Evolutionary conservation across 2,113 vertebrate genomes (phyloP), one percentile per base, ranked within the genome.

Genomic region (Dendropsophus ebraccatus): DNA sequence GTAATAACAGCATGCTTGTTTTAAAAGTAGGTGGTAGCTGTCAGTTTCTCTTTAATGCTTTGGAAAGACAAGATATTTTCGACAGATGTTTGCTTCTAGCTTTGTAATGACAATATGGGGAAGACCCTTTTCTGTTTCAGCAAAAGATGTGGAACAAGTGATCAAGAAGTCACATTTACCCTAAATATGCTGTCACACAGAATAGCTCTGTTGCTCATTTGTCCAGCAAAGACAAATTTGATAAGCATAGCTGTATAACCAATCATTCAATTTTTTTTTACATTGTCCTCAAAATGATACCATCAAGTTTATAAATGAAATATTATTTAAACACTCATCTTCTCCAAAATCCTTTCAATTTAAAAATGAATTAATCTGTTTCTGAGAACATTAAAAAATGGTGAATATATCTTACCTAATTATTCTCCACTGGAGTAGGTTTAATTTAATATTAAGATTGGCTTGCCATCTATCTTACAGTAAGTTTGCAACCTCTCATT

Each of bases 401-500:
- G 49, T 47, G 70, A 50, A 85, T 77, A 77, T 76, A 76, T 76
- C 75, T 79, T 32, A 69, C 60, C 45, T 85, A 85, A 85, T 85
- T 85, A 79, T 70, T 78, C 60, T 78, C 75, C 32, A 69, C 75
- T 77, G 45, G 30, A 79, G 74, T 62, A 84, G 74, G 75, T 85
- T 85, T 85, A 78, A 70, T 85, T 85, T 85, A 79, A 85, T 85
- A 79, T 85, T 85, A 70, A 54, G 47, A 85, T 70, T 54, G 75
- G 75, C 60, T 56, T 70, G 84, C 75, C 30, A 79, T 85, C 45
- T 85, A 85, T 85, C 84, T 85, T 70, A 70, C 75, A 11, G 84
- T 85, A 79, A 77, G 60, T 65, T 78, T 78, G 45, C 84, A 79
- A 79, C 75, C 84, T 79, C 84, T 85, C 75, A 78, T 85, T 85